A percentile compares a stretch with the other conserved stretches of the same genome.
phyloP scores from a whole-genome alignment of 1,140 invertebrate genomes.

The Aphelinus certus region DNA sequence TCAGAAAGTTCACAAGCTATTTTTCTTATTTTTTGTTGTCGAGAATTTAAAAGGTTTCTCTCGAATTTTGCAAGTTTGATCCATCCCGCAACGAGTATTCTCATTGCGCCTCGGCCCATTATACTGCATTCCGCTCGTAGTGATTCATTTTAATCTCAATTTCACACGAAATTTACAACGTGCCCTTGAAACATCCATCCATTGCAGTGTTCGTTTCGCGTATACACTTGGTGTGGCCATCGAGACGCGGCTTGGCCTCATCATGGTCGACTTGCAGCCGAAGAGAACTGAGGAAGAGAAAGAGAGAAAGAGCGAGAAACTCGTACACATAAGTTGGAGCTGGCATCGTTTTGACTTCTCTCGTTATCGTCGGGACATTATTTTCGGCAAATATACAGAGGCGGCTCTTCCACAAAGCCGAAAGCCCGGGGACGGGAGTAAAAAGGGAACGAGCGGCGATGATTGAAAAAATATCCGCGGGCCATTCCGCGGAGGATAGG shows the following conservation, averaged over 20 bases:
- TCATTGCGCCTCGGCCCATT: too few species aligned
- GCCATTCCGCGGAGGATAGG: slow-evolving; percentile 24
- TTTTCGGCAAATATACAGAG: not conserved
- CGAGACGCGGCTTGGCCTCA: not conserved
- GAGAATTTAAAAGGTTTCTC: not conserved
- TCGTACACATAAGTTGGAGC: slow-evolving; percentile 4
- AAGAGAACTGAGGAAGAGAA: too few species aligned
- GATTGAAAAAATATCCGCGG: slow-evolving; percentile 61
- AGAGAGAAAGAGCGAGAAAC: not conserved
- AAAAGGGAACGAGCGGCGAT: slow-evolving; percentile 42
- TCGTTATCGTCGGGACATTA: slow-evolving; percentile 33
- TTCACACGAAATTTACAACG: slow-evolving; percentile 10
- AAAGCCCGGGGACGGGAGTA: slow-evolving; percentile 4
- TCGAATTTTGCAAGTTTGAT: not conserved
- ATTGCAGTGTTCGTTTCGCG: not conserved
- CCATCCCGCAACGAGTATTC: too few species aligned
- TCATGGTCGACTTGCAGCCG: not conserved
- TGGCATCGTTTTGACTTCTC: slow-evolving; percentile 27
- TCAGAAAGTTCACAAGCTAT: too few species aligned
- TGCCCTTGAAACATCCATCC: not conserved
- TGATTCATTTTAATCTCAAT: slow-evolving; percentile 4
- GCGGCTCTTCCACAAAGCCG: slow-evolving; percentile 1
- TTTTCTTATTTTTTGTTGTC: too few species aligned
- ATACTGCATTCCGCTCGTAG: too few species aligned
- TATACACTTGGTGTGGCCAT: not conserved